Evolutionary conservation across 2,888 invertebrate species (phyloP).

Genomic region (Nephrotoma flavescens): DNA sequence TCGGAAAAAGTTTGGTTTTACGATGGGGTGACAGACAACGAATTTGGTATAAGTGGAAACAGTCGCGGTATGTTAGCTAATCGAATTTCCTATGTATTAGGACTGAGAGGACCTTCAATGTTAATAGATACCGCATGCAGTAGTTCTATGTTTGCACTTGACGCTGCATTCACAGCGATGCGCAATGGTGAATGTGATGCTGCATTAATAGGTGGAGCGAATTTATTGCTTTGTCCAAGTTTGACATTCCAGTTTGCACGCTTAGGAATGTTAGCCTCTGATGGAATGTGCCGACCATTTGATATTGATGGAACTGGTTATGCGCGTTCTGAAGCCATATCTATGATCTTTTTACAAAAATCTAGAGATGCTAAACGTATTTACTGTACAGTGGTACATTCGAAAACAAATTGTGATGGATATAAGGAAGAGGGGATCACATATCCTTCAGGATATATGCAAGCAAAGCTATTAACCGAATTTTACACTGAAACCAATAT

Average conservation of each 20-base stretch:
- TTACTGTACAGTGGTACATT: constrained; percentile 57
- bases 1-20: constrained; percentile 55
- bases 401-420: constrained; percentile 70
- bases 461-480: constrained; percentile 43
- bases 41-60: constrained; percentile 39
- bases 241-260: constrained; percentile 76
- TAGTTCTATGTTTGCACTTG: constrained; percentile 78
- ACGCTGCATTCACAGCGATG: constrained; percentile 64
- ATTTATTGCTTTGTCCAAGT: constrained; percentile 73
- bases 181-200: constrained; percentile 70
- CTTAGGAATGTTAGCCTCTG: constrained; percentile 62
- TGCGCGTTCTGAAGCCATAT: constrained; percentile 66
- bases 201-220: constrained; percentile 79
- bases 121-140: constrained; percentile 88
- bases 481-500: constrained; percentile 56
- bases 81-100: constrained; percentile 76
- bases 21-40: constrained; percentile 38
- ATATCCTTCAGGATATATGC: constrained; percentile 48
- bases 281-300: constrained; percentile 83
- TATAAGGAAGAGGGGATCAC: constrained; percentile 56
- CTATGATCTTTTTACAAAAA: constrained; percentile 56
- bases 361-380: constrained; percentile 46
- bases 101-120: constrained; percentile 78
- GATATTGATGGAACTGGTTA: constrained; percentile 74
- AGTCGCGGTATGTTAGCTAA: constrained; percentile 87